Percentiles rank a stretch among this genome's conserved stretches.
Evolutionary conservation across 2,888 invertebrate genomes (phyloP).

Genomic region (Chloromyia formosa): DNA sequence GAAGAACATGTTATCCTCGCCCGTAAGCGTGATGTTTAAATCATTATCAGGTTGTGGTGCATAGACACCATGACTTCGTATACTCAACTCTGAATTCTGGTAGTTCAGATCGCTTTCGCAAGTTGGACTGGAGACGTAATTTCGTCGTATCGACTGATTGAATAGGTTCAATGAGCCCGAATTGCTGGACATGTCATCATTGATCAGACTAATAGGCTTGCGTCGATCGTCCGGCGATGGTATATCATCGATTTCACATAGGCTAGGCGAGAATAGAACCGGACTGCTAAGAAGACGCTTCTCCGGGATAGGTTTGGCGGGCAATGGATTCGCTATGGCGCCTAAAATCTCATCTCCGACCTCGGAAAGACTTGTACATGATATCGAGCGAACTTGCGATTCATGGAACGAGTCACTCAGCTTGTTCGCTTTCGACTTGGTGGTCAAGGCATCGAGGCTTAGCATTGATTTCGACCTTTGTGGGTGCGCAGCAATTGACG

Average conservation of each 20-base stretch:
- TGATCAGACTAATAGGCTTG: constrained; percentile 47
- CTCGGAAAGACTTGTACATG: constrained; percentile 52
- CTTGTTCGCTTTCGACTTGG: constrained; percentile 42
- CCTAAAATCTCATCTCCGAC: constrained; percentile 48
- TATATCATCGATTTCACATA: constrained; percentile 55
- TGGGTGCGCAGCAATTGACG: constrained; percentile 47
- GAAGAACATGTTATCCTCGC: constrained; percentile 57
- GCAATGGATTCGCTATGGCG: constrained; percentile 45
- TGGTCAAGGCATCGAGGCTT: constrained; percentile 45
- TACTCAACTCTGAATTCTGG: constrained; percentile 73
- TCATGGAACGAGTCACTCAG: constrained; percentile 50
- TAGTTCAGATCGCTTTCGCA: constrained; percentile 73
- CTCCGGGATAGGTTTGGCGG: constrained; percentile 43
- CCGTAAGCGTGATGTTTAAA: constrained; percentile 65
- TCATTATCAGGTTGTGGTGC: constrained; percentile 70
- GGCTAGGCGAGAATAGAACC: constrained; percentile 54
- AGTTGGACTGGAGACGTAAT: constrained; percentile 60
- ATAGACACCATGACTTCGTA: constrained; percentile 71
- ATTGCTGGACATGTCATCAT: constrained; percentile 41
- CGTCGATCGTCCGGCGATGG: constrained; percentile 52
- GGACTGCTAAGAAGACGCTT: constrained; percentile 52
- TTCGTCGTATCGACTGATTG: constrained; percentile 51
- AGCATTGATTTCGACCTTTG: constrained; percentile 53
- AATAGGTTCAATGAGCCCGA: constrained; percentile 53
- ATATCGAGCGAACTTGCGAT: constrained; percentile 54